Percentiles rank a stretch among this genome's conserved stretches.
Conservation (phyloP, 2,113 vertebrate species). For the Isichthys henryi region DNA sequence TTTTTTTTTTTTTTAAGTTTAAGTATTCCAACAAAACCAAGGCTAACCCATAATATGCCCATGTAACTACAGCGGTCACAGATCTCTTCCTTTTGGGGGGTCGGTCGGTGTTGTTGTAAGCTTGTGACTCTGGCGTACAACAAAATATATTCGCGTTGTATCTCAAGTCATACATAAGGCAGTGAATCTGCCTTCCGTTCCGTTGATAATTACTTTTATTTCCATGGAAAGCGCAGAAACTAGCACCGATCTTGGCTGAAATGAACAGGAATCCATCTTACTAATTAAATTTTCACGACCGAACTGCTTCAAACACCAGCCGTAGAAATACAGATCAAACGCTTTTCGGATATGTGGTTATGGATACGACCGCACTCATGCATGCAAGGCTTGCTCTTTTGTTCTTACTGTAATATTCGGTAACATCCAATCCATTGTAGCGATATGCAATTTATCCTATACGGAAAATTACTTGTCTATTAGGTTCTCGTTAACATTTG, state of each 20-base stretch:
- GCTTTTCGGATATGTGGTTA: background rate
- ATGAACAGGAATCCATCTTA: background rate
- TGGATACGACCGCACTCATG: background rate
- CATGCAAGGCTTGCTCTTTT: background rate
- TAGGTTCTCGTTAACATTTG: conserved; percentile 1
- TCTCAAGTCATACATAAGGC: background rate
- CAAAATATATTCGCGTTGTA: background rate
- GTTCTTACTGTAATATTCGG: background rate
- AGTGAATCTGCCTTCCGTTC: background rate
- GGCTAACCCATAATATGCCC: background rate
- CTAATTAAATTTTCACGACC: background rate
- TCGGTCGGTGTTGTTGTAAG: background rate
- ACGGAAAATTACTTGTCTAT: background rate
- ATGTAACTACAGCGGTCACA: background rate
- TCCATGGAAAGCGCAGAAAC: background rate
- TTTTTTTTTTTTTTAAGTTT: background rate
- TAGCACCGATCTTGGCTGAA: background rate
- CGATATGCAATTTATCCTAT: background rate
- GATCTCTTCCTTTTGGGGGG: background rate
- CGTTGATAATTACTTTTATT: background rate
- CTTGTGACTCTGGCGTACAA: too few relatives aligned
- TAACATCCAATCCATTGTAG: background rate
- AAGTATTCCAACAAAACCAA: background rate
- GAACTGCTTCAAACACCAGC: background rate
- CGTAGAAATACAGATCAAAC: background rate